Evolutionary conservation across 37 sponge, comb jelly and placozoan species (phyloP), one percentile per base, ranked within the genome.

Genomic region (Mnemiopsis leidyi): DNA sequence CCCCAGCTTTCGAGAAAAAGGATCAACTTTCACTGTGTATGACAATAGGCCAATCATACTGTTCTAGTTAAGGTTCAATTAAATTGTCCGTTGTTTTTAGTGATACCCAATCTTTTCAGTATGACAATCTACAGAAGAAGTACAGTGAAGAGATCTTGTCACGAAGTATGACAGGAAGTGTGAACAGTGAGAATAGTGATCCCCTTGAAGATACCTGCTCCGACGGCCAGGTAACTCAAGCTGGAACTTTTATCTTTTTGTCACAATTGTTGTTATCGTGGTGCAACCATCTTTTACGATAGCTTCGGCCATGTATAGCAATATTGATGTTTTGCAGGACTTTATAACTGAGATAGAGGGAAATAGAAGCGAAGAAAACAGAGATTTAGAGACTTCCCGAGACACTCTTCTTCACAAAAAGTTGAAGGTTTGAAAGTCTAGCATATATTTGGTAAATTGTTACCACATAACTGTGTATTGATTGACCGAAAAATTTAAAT

Each of bases 291-390:
- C n/a, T n/a, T n/a, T n/a, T n/a, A n/a, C n/a, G n/a, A n/a, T n/a
- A n/a, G n/a, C n/a, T n/a, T n/a, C n/a, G n/a, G n/a, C n/a, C n/a
- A n/a, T n/a, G n/a, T n/a, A n/a, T n/a, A n/a, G n/a, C 61, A 48
- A 18, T 48, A 13, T 48, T 18, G 61, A 48, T 48, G 13, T 48
- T 48, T 48, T 48, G 61, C 23, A 85, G 90, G 90, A 85, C 90
- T 85, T 85, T 28, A 85, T 85, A 16, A 85, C 90, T 0, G 90
- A 85, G 90, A 85, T 85, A 26, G 90, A 85, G 40, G 90, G 90
- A 7, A 85, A 85, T 61, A 85, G 90, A 37, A 85, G 90, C 48
- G 90, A 85, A 37, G 90, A 85, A 39, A 40, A 35, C 26, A 38
- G 90, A 18, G 90, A 85, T 26, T 2, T 85, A 25, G 90, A 85